Base-by-base conservation (phyloP, 2,113 vertebrate species). In the Forbesichthys agassizii region DNA sequence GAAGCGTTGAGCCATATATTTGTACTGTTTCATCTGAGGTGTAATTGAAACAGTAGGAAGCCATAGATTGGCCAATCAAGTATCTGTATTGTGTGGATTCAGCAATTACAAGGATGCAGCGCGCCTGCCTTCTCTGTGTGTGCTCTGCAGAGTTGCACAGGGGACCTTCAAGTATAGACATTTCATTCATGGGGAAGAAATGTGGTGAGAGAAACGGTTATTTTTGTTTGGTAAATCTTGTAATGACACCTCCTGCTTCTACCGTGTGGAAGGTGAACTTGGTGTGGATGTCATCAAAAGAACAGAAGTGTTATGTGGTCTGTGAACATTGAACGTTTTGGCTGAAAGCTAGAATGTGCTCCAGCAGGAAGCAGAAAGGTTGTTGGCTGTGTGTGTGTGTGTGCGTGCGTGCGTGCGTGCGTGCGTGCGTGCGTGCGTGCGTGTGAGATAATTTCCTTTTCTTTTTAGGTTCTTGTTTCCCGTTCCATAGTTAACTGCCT, bases 1-100 rank as follows among this genome's bases (percentile, higher is more conserved):
- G 61, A 80, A 82, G 68, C 73, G 81, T 33, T 61, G 68, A 64
- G 66, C 71, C 59, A 61, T 67, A 48, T 11, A 74, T 81, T 75
- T 72, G 36, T 53, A 74, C 67, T 14, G 20, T 71, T 73, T 84
- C 48, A 72, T 84, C 70, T 66, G 61, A 27, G 57, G 54, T 73
- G 60, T 79, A 82, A 75, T 73, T 81, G 70, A 66, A 81, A 66
- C 69, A 42, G 54, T 58, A 62, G 55, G 64, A 64, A 60, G 66
- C 46, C n/a, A 42, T 20, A 46, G 14, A 52, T 46, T 78, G 54
- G 55, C 66, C 61, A 68, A 47, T 59, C 57, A 47, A 48, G 47
- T 16, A 11, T 59, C 18, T 57, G 65, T 9, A 33, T 73, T 59
- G 20, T 64, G n/a, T 71, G 7, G 46, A 75, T 64, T 77, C 73